A percentile compares a stretch with the other conserved stretches of the same genome.
These are phyloP conservation scores for Artibeus jamaicensis DNA, from an alignment of 2,797 vertebrate genomes.

Conservation along the genomic window DNA sequence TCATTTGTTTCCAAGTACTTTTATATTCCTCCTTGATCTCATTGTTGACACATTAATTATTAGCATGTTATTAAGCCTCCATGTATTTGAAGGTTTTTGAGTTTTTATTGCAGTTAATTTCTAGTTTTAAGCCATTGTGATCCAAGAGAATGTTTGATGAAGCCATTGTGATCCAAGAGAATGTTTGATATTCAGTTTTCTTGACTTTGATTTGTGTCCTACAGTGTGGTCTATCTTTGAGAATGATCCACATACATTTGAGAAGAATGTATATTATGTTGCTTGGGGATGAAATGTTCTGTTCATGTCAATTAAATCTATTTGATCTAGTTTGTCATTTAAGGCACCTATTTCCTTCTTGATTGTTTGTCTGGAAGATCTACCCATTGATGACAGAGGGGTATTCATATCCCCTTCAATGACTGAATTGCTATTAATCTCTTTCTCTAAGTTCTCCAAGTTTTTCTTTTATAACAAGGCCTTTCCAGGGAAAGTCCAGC, in stretches of 20 bases:
- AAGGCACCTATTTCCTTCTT: not conserved
- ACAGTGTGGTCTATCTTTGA: not conserved
- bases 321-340: not conserved
- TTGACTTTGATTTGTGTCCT: not conserved
- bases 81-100: not conserved
- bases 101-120: not conserved
- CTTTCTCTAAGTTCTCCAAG: not conserved
- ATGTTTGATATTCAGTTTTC: not conserved
- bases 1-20: not conserved
- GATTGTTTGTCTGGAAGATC: not conserved
- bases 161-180: not conserved
- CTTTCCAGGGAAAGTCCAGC: not conserved
- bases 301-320: not conserved
- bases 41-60: not conserved
- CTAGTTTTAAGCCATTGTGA: not conserved
- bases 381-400: not conserved
- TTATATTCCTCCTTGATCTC: not conserved
- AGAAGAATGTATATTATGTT: not conserved
- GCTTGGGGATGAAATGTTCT: not conserved
- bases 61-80: not conserved
- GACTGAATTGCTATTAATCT: not conserved
- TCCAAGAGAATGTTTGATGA: not conserved
- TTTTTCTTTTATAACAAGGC: not conserved
- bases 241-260: not conserved
- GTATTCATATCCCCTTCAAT: not conserved